Evolutionary conservation across 2,113 vertebrate species (phyloP).

Genomic region (Empidonax alnorum): DNA sequence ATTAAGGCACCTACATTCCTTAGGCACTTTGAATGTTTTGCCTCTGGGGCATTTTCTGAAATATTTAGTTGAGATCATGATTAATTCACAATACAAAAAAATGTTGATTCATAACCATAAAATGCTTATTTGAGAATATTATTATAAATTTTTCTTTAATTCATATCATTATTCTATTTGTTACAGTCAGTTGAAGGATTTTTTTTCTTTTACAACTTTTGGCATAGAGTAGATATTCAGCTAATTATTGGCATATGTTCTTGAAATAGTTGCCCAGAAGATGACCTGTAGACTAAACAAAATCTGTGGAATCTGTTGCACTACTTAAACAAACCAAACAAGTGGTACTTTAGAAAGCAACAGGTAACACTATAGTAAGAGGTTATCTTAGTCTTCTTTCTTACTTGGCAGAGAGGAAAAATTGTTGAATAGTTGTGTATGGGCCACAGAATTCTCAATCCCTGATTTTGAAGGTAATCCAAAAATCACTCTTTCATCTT

Average conservation of each 20-base stretch:
- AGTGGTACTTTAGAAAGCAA: neutral
- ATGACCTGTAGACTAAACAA: slow-evolving; percentile 71
- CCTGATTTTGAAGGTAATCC: neutral
- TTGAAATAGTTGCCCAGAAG: slow-evolving; percentile 47
- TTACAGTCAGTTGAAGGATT: slow-evolving; percentile 23
- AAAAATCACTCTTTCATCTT: neutral
- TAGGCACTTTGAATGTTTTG: neutral
- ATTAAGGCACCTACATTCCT: neutral
- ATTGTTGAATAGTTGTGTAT: neutral
- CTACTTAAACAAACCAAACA: slow-evolving; percentile 24
- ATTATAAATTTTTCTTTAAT: neutral
- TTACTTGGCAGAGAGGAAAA: neutral
- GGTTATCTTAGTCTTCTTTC: neutral
- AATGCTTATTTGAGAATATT: slow-evolving; percentile 4
- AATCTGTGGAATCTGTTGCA: slow-evolving; percentile 49
- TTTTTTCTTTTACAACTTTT: neutral
- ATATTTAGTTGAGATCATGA: slow-evolving; percentile 5
- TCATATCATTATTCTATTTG: neutral
- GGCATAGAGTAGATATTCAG: slow-evolving; percentile 28
- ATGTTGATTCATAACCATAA: neutral
- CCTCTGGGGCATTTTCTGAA: neutral
- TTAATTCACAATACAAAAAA: slow-evolving; percentile 24
- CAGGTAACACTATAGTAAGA: slow-evolving; percentile 3
- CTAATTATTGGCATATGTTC: slow-evolving; percentile 60
- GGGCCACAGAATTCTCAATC: neutral